Percentiles rank a stretch among this genome's conserved stretches.
phyloP scores from a whole-genome alignment of 2,113 vertebrate genomes.

The Microcebus murinus region DNA sequence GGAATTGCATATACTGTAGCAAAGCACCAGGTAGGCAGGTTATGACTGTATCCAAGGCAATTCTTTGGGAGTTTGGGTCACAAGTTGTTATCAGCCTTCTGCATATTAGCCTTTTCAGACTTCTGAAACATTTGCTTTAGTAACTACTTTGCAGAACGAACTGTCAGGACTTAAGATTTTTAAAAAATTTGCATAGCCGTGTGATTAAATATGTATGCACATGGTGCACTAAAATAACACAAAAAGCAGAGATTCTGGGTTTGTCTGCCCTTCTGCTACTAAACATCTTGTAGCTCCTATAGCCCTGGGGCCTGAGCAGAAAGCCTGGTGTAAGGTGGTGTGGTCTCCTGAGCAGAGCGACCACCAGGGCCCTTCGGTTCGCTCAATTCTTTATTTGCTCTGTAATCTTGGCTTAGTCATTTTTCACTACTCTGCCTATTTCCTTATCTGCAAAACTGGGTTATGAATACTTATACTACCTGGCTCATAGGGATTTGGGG shows the following conservation, averaged over 20 bases:
- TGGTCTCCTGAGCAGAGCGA: not conserved
- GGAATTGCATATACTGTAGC: too few species aligned
- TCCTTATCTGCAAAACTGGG: constrained; percentile 62
- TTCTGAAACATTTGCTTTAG: not conserved
- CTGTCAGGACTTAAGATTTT: not conserved
- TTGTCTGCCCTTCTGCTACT: not conserved
- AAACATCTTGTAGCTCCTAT: not conserved
- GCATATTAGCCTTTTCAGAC: not conserved
- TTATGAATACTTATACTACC: constrained; percentile 47
- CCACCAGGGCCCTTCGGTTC: not conserved
- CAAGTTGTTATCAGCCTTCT: not conserved
- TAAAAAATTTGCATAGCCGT: not conserved
- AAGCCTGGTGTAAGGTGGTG: not conserved
- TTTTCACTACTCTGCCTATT: not conserved
- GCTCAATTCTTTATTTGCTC: not conserved
- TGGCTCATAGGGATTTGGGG: constrained; percentile 42
- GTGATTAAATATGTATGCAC: not conserved
- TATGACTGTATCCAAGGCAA: too few species aligned
- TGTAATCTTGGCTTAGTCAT: constrained; percentile 30
- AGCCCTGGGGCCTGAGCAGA: not conserved
- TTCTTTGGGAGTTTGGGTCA: not conserved
- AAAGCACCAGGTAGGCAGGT: too few species aligned
- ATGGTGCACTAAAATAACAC: not conserved
- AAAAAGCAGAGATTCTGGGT: not conserved
- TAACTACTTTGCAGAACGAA: not conserved